phyloP scores from a whole-genome alignment of 2,113 vertebrate genomes.

The Oryzias woworae region DNA sequence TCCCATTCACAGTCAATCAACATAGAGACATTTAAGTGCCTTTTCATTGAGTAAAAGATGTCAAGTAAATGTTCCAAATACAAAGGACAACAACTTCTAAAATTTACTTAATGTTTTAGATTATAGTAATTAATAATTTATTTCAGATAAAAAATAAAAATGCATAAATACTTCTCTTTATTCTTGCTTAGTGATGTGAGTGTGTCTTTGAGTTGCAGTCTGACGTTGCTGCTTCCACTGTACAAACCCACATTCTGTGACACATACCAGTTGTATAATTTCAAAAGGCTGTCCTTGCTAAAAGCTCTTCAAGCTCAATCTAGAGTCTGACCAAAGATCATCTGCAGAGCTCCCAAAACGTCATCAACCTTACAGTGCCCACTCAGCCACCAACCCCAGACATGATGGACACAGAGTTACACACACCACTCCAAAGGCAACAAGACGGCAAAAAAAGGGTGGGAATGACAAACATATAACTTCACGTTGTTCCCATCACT shows the following conservation, averaged over 20 bases:
- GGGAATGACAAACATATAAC: conserved; percentile 54
- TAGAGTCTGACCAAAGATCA: conserved; percentile 67
- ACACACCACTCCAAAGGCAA: conserved; percentile 20
- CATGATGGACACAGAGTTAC: conserved; percentile 15
- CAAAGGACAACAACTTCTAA: too few species aligned
- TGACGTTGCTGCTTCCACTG: conserved; percentile 29
- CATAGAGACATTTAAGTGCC: too few species aligned
- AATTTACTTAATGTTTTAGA: too few species aligned
- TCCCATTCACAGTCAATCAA: too few species aligned
- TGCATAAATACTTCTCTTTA: too few species aligned
- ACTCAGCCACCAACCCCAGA: conserved; percentile 36
- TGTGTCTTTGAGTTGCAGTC: conserved; percentile 24
- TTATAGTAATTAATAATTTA: too few species aligned
- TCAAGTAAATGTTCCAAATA: too few species aligned
- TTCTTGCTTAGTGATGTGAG: conserved; percentile 33
- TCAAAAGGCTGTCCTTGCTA: conserved; percentile 51
- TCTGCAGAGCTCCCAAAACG: conserved; percentile 69
- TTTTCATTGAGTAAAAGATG: too few species aligned
- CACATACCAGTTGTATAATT: conserved; percentile 53
- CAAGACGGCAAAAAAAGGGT: conserved; percentile 45
- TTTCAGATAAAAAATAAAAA: too few species aligned
- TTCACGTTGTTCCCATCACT: conserved; percentile 71
- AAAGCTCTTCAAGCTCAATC: conserved; percentile 73
- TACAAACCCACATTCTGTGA: conserved; percentile 41
- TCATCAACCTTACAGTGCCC: conserved; percentile 49